Conservation (phyloP, 1,140 invertebrate genomes). For the Panulirus ornatus region DNA sequence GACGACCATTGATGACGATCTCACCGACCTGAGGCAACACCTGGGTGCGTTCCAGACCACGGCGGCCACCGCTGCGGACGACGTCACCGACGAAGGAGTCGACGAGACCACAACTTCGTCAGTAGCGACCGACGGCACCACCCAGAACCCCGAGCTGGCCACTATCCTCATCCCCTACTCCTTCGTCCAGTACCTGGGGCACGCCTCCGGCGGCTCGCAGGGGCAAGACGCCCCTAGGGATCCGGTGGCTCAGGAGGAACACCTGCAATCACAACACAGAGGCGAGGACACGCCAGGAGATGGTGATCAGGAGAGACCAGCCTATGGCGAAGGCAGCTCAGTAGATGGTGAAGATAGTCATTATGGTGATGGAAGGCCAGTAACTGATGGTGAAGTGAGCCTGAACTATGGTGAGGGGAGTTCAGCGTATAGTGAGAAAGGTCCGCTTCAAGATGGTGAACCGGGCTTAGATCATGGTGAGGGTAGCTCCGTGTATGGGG, state of each 20-base stretch:
- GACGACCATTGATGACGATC: too few relatives aligned
- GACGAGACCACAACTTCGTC: too few relatives aligned
- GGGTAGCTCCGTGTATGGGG: too few relatives aligned
- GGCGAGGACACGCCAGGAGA: not conserved
- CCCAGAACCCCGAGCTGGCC: slow-evolving; percentile 22
- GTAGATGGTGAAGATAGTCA: too few relatives aligned
- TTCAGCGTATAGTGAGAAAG: not conserved
- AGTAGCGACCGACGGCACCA: slow-evolving; percentile 15
- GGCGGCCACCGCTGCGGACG: too few relatives aligned
- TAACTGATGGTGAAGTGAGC: not conserved
- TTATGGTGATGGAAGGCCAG: not conserved
- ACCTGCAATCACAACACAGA: too few relatives aligned
- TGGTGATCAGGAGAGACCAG: not conserved
- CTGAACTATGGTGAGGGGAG: not conserved
- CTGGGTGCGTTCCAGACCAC: too few relatives aligned
- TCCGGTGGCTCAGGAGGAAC: too few relatives aligned
- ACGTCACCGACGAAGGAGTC: too few relatives aligned
- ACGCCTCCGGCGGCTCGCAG: not conserved
- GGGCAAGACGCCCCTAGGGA: not conserved
- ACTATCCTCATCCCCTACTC: slow-evolving; percentile 54
- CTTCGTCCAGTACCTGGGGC: slow-evolving; percentile 45
- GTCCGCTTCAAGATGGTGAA: not conserved
- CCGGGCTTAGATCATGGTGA: too few relatives aligned
- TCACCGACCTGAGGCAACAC: too few relatives aligned
- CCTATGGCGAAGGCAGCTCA: not conserved